phyloP scores from a whole-genome alignment of 2,888 invertebrate species.

The Drosophila affinis region DNA sequence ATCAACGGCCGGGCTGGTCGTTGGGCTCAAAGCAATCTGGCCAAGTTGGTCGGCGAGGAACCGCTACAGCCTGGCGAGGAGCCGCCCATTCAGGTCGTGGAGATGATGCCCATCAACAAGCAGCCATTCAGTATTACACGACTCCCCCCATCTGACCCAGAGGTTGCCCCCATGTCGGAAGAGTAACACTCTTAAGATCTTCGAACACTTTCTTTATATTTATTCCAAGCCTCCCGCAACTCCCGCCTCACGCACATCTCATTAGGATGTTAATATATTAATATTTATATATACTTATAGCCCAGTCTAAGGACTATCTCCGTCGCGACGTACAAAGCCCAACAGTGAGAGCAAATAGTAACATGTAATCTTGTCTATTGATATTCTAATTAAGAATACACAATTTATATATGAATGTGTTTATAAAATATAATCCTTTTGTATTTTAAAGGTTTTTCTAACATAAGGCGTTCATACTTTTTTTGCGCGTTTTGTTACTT shows the following conservation, averaged over 20 bases:
- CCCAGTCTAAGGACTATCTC: slow-evolving; percentile 9
- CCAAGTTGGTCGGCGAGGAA: slow-evolving; percentile 85
- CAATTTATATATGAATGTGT: slow-evolving; percentile 57
- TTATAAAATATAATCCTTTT: slow-evolving; percentile 50
- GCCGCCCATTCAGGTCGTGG: slow-evolving; percentile 83
- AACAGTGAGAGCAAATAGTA: slow-evolving; percentile 24
- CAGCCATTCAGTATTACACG: slow-evolving; percentile 82
- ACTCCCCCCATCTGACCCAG: slow-evolving; percentile 64
- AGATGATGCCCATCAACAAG: slow-evolving; percentile 84
- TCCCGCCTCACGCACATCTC: slow-evolving; percentile 41
- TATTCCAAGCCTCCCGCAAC: slow-evolving; percentile 28
- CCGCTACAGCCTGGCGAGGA: slow-evolving; percentile 82
- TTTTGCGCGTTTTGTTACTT: slow-evolving; percentile 62
- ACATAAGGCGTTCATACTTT: slow-evolving; percentile 43
- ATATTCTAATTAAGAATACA: slow-evolving; percentile 40
- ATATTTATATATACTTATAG: slow-evolving; percentile 35
- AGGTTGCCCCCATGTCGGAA: slow-evolving; percentile 59
- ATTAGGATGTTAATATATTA: slow-evolving; percentile 28
- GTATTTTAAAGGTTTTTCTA: slow-evolving; percentile 24
- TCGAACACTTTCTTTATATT: neutral
- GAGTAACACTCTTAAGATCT: slow-evolving; percentile 47
- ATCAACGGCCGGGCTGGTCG: slow-evolving; percentile 90
- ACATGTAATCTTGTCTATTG: slow-evolving; percentile 26
- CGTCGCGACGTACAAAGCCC: slow-evolving; percentile 43
- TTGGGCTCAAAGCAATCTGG: slow-evolving; percentile 86